A percentile compares a stretch with the other conserved stretches of the same genome.
phyloP scores from a whole-genome alignment of 2,888 invertebrate genomes.

The Marronus borbonicus region DNA sequence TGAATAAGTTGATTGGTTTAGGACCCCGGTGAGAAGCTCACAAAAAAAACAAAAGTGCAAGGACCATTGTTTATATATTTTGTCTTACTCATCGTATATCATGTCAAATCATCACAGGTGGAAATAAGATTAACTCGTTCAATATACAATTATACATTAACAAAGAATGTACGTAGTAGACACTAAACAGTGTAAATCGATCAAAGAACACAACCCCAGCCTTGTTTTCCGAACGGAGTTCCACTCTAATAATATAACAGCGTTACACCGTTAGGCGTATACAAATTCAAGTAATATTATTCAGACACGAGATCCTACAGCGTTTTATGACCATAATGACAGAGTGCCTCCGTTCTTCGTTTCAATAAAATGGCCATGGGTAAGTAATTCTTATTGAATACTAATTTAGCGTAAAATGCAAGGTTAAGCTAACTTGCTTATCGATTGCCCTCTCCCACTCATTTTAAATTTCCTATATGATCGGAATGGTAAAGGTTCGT shows the following conservation, averaged over 20 bases:
- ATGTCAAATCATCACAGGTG: too few species aligned
- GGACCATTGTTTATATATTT: too few species aligned
- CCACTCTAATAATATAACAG: constrained; percentile 24
- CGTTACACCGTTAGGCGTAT: constrained; percentile 33
- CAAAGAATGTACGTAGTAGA: constrained; percentile 23
- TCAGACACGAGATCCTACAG: constrained; percentile 37
- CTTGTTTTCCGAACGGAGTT: not conserved
- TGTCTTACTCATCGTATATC: too few species aligned
- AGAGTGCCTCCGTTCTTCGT: constrained; percentile 35
- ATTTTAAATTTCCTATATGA: constrained; percentile 21
- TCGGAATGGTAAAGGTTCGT: not conserved
- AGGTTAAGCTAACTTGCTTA: constrained; percentile 48
- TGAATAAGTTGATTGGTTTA: too few species aligned
- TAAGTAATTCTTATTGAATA: constrained; percentile 50
- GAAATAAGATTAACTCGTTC: not conserved
- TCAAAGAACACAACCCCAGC: not conserved
- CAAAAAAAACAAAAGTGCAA: too few species aligned
- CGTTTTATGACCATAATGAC: constrained; percentile 42
- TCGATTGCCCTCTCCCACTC: constrained; percentile 24
- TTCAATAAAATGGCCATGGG: constrained; percentile 47
- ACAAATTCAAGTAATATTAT: constrained; percentile 46
- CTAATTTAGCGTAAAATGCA: constrained; percentile 48
- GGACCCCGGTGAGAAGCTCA: too few species aligned
- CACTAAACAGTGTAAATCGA: constrained; percentile 6
- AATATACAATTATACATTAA: constrained; percentile 34